These are phyloP conservation scores for Lagocephalus sceleratus DNA, from an alignment of 2,797 vertebrate species.

Conservation along the genomic window DNA sequence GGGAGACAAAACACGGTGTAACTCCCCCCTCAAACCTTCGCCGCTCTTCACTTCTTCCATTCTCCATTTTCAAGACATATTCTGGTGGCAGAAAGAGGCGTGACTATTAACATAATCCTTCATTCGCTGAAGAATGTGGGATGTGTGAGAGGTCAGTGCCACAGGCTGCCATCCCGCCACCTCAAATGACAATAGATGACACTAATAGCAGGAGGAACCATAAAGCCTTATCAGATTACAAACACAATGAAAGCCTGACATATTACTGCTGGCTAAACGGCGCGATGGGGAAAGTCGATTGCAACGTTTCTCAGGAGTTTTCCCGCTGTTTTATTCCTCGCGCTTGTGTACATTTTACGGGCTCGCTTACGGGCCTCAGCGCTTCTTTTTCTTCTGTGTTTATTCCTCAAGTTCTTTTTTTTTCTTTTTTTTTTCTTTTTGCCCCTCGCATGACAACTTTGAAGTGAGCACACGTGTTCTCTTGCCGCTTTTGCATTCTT, in stretches of 20 bases:
- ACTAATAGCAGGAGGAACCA: slow-evolving; percentile 66
- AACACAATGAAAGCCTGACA: slow-evolving; percentile 68
- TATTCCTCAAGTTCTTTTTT: slow-evolving; percentile 27
- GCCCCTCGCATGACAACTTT: slow-evolving; percentile 38
- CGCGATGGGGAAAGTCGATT: slow-evolving; percentile 54
- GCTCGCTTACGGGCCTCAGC: slow-evolving; percentile 25
- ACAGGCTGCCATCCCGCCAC: slow-evolving; percentile 63
- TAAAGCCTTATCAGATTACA: slow-evolving; percentile 71
- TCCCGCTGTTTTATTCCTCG: slow-evolving; percentile 53
- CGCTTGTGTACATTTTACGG: slow-evolving; percentile 52
- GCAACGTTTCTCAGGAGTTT: slow-evolving; percentile 55
- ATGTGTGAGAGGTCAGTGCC: slow-evolving; percentile 59
- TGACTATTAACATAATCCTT: slow-evolving; percentile 51
- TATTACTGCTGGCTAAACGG: slow-evolving; percentile 64
- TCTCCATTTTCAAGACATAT: slow-evolving; percentile 42
- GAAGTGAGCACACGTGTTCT: slow-evolving; percentile 45
- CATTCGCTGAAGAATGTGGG: slow-evolving; percentile 31
- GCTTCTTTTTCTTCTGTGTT: slow-evolving; percentile 30
- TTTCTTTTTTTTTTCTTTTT: slow-evolving; percentile 16
- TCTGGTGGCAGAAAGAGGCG: slow-evolving; percentile 54
- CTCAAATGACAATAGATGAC: slow-evolving; percentile 74
- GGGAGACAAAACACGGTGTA: slow-evolving; percentile 66
- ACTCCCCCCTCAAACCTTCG: slow-evolving; percentile 14
- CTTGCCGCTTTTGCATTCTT: slow-evolving; percentile 39
- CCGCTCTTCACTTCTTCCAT: slow-evolving; percentile 13